Evolutionary conservation across 2,888 invertebrate species (phyloP), one percentile per base, ranked within the genome.

Genomic region (Microctonus brassicae): DNA sequence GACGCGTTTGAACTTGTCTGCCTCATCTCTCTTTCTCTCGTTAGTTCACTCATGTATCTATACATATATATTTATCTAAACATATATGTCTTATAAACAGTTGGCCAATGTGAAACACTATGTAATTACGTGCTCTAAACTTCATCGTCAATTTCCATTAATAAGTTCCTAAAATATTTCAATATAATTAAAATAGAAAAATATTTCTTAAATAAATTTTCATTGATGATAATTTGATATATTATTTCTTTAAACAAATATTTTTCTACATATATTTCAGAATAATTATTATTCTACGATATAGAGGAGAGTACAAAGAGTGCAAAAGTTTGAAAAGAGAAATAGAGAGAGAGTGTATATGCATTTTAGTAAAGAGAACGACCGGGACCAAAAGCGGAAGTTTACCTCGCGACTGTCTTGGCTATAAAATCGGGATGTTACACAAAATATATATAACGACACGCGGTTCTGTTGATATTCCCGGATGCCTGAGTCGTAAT

Each of bases 381-480:
- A n/a, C n/a, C n/a, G n/a, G n/a, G n/a, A n/a, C n/a, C n/a, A 11
- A 47, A 47, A 60, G 70, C 69, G 69, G 53, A 73, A 75, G 68
- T 70, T 47, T 47, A n/a, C 73, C 73, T 71, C 69, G 58, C 74
- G 53, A 60, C 68, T 65, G 66, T 66, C 60, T 69, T 61, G 80
- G 79, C 86, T 87, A 87, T 87, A 87, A 87, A 87, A 87, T 87
- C 86, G 84, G 87, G 86, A 87, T 87, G 87, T 87, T 87, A 84
- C 87, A 83, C 84, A 85, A 84, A 83, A 86, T 86, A 86, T 86
- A 86, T 86, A 84, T 66, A 70, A 53, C 22, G 65, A 64, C 24
- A 39, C 58, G 47, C 34, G 22, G 57, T 57, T 66, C 26, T 66
- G 71, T 72, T 67, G 71, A 72, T 72, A 72, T 72, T 52, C 66